Evolutionary conservation across 2,888 invertebrate genomes (phyloP).

Genomic region (Argyresthia goedartella): DNA sequence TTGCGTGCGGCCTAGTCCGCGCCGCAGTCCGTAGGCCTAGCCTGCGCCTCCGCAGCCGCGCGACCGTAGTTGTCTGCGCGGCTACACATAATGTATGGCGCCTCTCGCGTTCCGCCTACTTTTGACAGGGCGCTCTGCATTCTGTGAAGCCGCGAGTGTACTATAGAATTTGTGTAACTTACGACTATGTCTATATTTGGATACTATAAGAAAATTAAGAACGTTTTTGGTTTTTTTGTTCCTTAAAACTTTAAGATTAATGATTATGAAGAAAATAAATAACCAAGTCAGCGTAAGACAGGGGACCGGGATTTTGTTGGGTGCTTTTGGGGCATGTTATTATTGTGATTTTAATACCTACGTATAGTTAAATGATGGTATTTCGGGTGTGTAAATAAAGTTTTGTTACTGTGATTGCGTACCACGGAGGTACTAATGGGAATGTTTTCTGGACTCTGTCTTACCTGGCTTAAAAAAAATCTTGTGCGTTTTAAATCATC

Average conservation of each 20-base stretch:
- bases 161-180: constrained; percentile 50
- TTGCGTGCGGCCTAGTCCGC: no score
- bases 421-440: constrained; percentile 44
- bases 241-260: constrained; percentile 62
- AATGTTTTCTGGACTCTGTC: constrained; percentile 39
- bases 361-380: not conserved
- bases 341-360: constrained; percentile 36
- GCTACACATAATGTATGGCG: constrained; percentile 59
- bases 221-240: constrained; percentile 67
- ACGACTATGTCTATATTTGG: constrained; percentile 43
- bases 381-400: not conserved
- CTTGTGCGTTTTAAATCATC: constrained; percentile 15
- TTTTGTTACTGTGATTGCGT: constrained; percentile 56
- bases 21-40: no score
- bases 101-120: constrained; percentile 67
- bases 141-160: constrained; percentile 54
- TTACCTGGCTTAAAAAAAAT: constrained; percentile 47
- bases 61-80: constrained; percentile 30
- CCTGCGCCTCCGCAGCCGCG: constrained; percentile 5
- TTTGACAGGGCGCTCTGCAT: constrained; percentile 61
- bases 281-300: constrained; percentile 36
- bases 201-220: constrained; percentile 52
- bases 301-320: constrained; percentile 47
- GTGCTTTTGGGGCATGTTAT: constrained; percentile 57
- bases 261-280: constrained; percentile 56